Evolutionary conservation across 2,113 vertebrate species (phyloP), one percentile per base, ranked within the genome.

Genomic region (Heliornis fulica): DNA sequence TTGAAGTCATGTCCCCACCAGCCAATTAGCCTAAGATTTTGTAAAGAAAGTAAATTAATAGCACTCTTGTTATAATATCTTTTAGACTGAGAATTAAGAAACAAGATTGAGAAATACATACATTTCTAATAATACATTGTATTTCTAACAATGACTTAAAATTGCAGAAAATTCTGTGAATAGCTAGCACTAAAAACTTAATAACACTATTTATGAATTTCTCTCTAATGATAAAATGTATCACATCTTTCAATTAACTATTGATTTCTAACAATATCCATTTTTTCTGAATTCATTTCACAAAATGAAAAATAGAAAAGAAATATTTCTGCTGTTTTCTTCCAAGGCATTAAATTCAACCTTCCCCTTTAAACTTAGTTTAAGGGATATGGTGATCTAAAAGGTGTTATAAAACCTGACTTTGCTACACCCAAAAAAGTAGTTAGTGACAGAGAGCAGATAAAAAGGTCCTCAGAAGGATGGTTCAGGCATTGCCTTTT

Each of bases 1-100:
- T 98, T 98, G 92, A 98, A 96, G 23, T 99, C 96, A 59, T 99
- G 99, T 26, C 99, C 98, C 98, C 99, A 99, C 99, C 99, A 99
- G 70, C 99, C 99, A 0, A 96, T 60, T 69, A 99, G 84, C 84
- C 99, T 99, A 94, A 92, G 95, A 94, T 81, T 56, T 82, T 68
- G 32, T 8, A 41, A 77, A 74, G 71, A 85, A 94, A 89, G 22
- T 18, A 64, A 46, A 48, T 91, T 61, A 83, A 48, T 40, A 92
- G 4, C 54, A 74, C 50, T 22, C 10, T 54, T 70, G 7, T 8
- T 38, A 32, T 45, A 45, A 40, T 43, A 22, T 15, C 1, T 83
- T 95, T 77, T 72, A 53, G 4, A 10, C 65, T 65, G 7, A 78
- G 22, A n/a, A 25, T 38, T 59, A 77, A 70, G 8, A 81, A 74